Percentiles rank a stretch among this genome's conserved stretches.
Evolutionary conservation across 2,113 vertebrate species (phyloP).

Genomic region (Octodon degus): DNA sequence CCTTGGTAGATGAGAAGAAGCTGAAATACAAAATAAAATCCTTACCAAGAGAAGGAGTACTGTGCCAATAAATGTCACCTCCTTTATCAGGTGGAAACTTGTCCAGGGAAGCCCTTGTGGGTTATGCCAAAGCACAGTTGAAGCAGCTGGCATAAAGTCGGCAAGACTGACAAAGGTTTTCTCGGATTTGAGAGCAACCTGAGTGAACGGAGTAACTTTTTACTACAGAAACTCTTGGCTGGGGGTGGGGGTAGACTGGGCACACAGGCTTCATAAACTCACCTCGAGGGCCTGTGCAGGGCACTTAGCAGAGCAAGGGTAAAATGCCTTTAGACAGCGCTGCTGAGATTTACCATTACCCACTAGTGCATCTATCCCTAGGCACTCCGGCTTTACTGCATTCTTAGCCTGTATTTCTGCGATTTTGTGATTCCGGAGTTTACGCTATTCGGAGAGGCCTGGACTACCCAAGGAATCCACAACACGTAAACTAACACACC

Average conservation of each 20-base stretch:
- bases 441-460: not conserved
- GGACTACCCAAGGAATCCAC: not conserved
- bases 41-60: not conserved
- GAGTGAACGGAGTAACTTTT: not conserved
- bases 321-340: not conserved
- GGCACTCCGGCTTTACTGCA: not conserved
- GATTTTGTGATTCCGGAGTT: not conserved
- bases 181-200: not conserved
- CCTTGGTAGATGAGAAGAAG: not conserved
- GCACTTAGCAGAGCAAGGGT: not conserved
- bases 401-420: not conserved
- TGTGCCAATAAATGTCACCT: not conserved
- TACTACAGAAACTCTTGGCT: not conserved
- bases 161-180: not conserved
- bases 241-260: no score
- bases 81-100: not conserved
- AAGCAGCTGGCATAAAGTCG: not conserved
- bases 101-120: not conserved
- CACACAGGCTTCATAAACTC: not conserved
- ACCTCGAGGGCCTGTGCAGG: not conserved
- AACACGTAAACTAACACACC: not conserved
- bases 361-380: not conserved
- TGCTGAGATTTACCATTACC: not conserved
- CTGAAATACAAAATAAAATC: not conserved
- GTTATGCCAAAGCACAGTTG: not conserved